A percentile compares a stretch with the other conserved stretches of the same genome.
Evolutionary conservation across 2,797 vertebrate species (phyloP).

Genomic region (Balearica regulorum): DNA sequence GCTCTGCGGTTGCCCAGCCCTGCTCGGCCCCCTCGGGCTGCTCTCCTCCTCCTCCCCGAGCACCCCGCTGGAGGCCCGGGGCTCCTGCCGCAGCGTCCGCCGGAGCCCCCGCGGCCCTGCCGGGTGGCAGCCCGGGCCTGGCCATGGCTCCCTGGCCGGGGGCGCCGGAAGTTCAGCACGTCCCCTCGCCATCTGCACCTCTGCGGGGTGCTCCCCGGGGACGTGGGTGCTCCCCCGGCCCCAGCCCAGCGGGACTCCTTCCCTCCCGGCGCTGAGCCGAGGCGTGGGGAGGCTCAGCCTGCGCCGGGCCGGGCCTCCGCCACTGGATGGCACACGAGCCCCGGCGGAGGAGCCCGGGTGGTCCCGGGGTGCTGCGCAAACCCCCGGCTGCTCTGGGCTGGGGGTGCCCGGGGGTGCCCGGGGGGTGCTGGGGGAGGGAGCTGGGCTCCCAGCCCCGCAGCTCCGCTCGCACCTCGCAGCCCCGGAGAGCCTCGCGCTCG

Average conservation of each 20-base stretch:
- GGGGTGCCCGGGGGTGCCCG: too few species aligned
- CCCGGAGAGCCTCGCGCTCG: background rate
- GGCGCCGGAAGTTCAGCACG: background rate
- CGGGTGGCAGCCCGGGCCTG: background rate
- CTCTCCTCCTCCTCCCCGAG: background rate
- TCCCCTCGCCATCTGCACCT: background rate
- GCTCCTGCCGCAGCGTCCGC: background rate
- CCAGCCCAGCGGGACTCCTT: background rate
- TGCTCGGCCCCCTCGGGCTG: background rate
- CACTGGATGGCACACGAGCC: constrained; percentile 36
- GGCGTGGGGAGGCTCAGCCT: background rate
- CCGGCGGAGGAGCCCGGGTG: background rate
- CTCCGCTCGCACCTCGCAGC: background rate
- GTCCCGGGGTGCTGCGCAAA: background rate
- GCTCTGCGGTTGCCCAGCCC: background rate
- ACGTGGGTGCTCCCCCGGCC: background rate
- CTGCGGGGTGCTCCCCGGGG: background rate
- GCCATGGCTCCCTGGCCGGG: background rate
- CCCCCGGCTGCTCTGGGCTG: background rate
- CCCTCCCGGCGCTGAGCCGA: background rate
- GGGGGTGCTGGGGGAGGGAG: background rate
- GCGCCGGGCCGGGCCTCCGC: background rate
- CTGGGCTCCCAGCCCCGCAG: background rate
- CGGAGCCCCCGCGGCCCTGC: background rate
- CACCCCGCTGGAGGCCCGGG: background rate